phyloP scores from a whole-genome alignment of 1,140 invertebrate genomes.

The Philotrypesis tridentata region DNA sequence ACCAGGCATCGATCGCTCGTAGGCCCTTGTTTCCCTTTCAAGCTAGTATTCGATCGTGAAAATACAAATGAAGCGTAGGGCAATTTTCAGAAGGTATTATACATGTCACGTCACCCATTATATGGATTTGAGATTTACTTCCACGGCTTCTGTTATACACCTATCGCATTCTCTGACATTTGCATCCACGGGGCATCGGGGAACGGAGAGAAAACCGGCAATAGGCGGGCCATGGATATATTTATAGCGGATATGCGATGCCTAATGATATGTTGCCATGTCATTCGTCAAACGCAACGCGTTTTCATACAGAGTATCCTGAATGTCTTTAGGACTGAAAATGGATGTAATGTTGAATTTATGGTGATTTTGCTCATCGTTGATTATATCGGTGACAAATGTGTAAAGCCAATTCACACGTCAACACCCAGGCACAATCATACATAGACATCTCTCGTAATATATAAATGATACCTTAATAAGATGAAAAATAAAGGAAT shows the following conservation, averaged over 20 bases:
- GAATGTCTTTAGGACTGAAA: background rate
- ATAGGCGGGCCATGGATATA: slow-evolving; percentile 21
- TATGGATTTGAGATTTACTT: slow-evolving; percentile 10
- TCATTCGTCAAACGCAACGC: background rate
- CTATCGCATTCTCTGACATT: slow-evolving; percentile 1
- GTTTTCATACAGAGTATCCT: background rate
- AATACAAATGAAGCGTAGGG: background rate
- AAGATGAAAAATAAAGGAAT: too few species aligned
- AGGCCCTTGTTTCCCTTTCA: background rate
- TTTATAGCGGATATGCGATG: background rate
- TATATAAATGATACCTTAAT: too few species aligned
- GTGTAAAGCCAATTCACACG: background rate
- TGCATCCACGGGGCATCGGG: background rate
- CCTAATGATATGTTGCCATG: slow-evolving; percentile 22
- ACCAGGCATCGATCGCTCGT: background rate
- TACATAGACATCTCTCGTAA: too few species aligned
- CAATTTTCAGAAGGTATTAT: background rate
- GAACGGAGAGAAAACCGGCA: background rate
- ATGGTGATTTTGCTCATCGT: background rate
- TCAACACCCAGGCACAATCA: too few species aligned
- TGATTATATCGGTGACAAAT: background rate
- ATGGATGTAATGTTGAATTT: background rate
- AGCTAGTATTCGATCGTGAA: too few species aligned
- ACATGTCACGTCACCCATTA: background rate
- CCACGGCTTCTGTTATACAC: background rate